Base-by-base conservation (phyloP, 2,113 vertebrate genomes). In the Pollachius pollachius region DNA sequence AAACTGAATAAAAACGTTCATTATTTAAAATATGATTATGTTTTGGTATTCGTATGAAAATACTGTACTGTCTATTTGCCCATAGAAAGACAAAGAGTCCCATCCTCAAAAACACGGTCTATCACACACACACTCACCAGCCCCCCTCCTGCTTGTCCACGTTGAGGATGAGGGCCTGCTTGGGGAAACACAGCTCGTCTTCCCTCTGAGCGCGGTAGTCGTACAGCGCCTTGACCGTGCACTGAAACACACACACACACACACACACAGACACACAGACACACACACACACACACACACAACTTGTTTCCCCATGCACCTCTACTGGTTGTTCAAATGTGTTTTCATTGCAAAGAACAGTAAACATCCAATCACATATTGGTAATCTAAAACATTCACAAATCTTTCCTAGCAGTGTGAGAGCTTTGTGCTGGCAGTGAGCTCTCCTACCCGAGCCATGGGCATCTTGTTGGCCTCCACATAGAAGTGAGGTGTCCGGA, bases 401-500 rank as follows among this genome's bases (percentile, higher is more conserved):
- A 13, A 48, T 48, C 41, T 8, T 12, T 48, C 12, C 41, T 48
- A 9, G 8, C 41, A 48, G 41, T 48, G 41, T 13, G 41, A 34
- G 30, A 34, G 30, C 30, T 48, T n/a, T 1, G 17, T 30, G 0
- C 27, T 18, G 19, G 15, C 15, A 0, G 62, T 19, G 2, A 62
- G 15, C 21, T 41, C n/a, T 75, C 93, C 89, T 85, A 95, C 94
- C 88, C 92, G 89, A 7, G 94, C 92, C 71, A 92, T 92, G 0
- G 94, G 94, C 94, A 95, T 95, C 89, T 95, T 95, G 81, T 95
- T 95, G 71, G 94, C 94, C 68, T 95, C 94, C 18, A 95, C 94
- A 0, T 95, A 95, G 79, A 94, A 94, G 70, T 95, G 94, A 18
- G 94, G 94, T 0, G 93, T 94, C 66, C 94, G 91, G 62, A 94